Evolutionary conservation across 64 coral and sea anemone genomes (phyloP), one percentile per base, ranked within the genome.

Genomic region (Porites australiensis): DNA sequence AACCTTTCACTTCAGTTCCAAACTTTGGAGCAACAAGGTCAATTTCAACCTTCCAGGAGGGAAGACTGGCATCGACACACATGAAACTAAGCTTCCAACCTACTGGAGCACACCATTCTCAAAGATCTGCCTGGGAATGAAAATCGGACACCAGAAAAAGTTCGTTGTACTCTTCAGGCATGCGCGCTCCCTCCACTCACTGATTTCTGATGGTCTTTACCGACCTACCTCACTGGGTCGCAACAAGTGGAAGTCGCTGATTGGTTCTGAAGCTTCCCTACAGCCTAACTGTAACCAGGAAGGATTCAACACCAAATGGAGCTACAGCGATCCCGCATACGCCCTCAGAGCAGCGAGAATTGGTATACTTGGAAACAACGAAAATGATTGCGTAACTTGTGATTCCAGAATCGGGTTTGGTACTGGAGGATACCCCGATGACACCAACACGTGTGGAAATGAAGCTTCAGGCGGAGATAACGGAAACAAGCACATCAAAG

Each of bases 161-260:
- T 79, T 66, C 43, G 13, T 79, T 19, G 62, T 87, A 1, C 67
- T 77, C 13, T 58, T 8, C 16, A 81, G 58, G 20, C 18, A 65
- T 4, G 65, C 89, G 70, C 58, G n/a, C 21, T 90, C 89, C 22
- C 50, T 90, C 11, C 64, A 58, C 16, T 48, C 66, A 20, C 15
- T 71, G 43, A 90, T 82, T n/a, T 63, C 89, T 13, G 89, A 90
- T 55, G 89, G 89, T 15, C 9, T 82, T 70, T 82, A 82, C 19
- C 89, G 89, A 50, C 9, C 15, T 47, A 82, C 89, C 50, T 70
- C 76, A 48, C 19, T 82, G n/a, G 65, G 89, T 12, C 89, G 89
- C 11, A 52, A 43, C 62, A 55, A 62, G 13, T 90, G 89, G 89
- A 78, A 72, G 14, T 68, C 77, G 5, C 27, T 90, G 67, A 58